Conservation (phyloP, 2,888 invertebrate species). For the Euplexia lucipara region DNA sequence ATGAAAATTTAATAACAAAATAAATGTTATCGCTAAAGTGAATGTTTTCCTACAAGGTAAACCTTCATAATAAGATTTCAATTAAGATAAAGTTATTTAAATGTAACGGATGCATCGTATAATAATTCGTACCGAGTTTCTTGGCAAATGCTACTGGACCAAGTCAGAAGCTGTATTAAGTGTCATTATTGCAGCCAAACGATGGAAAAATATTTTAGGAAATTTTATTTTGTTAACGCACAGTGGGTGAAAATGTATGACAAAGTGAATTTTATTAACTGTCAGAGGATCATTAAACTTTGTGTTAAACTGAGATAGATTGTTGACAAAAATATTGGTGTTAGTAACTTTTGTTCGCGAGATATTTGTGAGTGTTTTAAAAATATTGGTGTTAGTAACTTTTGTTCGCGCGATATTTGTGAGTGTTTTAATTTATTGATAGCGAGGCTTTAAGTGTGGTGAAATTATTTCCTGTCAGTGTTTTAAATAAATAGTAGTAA, state of each 20-base stretch:
- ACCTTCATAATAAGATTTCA: slow-evolving; percentile 76
- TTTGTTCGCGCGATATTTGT: neutral
- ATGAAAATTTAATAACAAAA: slow-evolving; percentile 46
- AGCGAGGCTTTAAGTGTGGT: neutral
- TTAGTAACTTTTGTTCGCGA: neutral
- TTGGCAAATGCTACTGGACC: slow-evolving; percentile 75
- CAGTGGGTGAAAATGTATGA: slow-evolving; percentile 15
- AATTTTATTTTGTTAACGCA: slow-evolving; percentile 40
- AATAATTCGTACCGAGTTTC: slow-evolving; percentile 78
- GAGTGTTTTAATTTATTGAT: neutral
- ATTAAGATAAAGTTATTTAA: slow-evolving; percentile 82
- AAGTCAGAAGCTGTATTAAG: slow-evolving; percentile 68
- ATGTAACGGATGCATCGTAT: slow-evolving; percentile 79
- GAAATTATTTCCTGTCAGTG: too few relatives aligned
- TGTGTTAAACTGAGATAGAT: slow-evolving; percentile 39
- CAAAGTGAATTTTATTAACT: slow-evolving; percentile 37
- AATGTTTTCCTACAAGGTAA: slow-evolving; percentile 54
- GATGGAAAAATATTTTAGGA: slow-evolving; percentile 70
- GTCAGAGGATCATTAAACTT: slow-evolving; percentile 22
- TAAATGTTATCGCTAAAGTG: slow-evolving; percentile 51
- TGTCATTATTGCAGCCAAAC: slow-evolving; percentile 72
- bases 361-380: neutral
- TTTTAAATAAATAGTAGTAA: neutral
- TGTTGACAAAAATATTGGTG: slow-evolving; percentile 15
- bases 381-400: slow-evolving; percentile 15